These are phyloP conservation scores for Drosophila auraria DNA, from an alignment of 1,140 invertebrate species.

Conservation along the genomic window DNA sequence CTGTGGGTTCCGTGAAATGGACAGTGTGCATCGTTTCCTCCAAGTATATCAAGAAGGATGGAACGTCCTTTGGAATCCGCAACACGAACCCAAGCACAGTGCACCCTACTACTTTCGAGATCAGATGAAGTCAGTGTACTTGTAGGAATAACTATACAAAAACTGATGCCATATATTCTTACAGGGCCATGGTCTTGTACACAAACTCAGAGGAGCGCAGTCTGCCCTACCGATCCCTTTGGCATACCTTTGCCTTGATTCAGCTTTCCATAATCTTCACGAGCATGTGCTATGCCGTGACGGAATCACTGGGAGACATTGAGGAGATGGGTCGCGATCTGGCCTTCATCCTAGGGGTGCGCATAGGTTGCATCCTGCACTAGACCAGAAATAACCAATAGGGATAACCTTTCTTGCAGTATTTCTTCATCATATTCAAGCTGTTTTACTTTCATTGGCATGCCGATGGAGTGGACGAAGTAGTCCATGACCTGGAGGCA, in stretches of 20 bases:
- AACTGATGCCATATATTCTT: not conserved
- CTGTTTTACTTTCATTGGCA: constrained; percentile 19
- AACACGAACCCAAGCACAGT: not conserved
- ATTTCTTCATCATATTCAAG: constrained; percentile 5
- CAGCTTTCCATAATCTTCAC: not conserved
- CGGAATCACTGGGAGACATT: constrained; percentile 24
- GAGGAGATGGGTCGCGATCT: constrained; percentile 48
- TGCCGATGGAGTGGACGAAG: constrained; percentile 27
- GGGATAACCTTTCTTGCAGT: not conserved
- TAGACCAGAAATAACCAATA: not conserved
- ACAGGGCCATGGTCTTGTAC: constrained; percentile 31
- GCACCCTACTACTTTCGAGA: not conserved
- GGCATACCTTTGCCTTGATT: constrained; percentile 16
- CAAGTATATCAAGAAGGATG: not conserved
- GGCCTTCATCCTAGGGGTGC: constrained; percentile 21
- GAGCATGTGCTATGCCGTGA: not conserved
- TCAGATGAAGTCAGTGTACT: constrained; percentile 5
- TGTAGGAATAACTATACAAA: no score
- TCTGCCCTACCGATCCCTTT: not conserved
- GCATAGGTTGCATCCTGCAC: not conserved
- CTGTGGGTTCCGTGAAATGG: not conserved
- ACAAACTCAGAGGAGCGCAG: constrained; percentile 22
- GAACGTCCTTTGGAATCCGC: not conserved
- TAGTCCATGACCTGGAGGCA: constrained; percentile 30
- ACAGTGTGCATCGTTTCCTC: not conserved